Base-by-base conservation (phyloP, 2,888 invertebrate genomes). In the Lasioglossum pauxillum region DNA sequence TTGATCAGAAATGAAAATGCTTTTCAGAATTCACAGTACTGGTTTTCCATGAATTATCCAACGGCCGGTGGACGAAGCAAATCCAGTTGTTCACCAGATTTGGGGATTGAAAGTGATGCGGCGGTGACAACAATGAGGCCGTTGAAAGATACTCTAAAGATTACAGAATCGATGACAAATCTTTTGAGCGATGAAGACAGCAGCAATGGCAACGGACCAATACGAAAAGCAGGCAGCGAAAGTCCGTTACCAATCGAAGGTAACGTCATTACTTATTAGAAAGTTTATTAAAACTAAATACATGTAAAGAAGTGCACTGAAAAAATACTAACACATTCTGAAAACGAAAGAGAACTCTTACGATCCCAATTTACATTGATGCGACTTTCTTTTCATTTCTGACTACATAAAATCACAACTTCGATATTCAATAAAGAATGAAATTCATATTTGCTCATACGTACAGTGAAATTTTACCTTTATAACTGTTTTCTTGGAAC, bases 81-180 rank as follows among this genome's bases (percentile, higher is more conserved):
- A 87, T 94, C 95, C 8, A 95, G 94, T 78, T 95, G 95, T 89
- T 98, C 98, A 0, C 98, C 98, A 0, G 98, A 98, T 95, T 96
- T 98, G 92, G 98, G 98, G n/a, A 98, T 98, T 88, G 98, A 98
- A 94, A 98, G 98, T 92, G 98, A 98, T 31, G 94, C 91, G 5
- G 94, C 94, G 5, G 87, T 93, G 23, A 90, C 93, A 0, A 93
- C 92, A 10, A 92, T 93, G 57, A 93, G 95, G 80, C 95, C 95
- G 27, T 80, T 95, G 19, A 93, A 95, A 85, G 94, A 95, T 75
- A 94, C 94, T 19, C 90, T 95, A 35, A 95, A 95, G 73, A 95
- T 95, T n/a, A 95, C 95, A 5, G 95, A 95, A 85, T 95, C 95
- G 5, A 95, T 95, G 94, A 94, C 93, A 31, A 95, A 95, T 91